phyloP scores from a whole-genome alignment of 2,888 invertebrate genomes.

The Urechis unicinctus region DNA sequence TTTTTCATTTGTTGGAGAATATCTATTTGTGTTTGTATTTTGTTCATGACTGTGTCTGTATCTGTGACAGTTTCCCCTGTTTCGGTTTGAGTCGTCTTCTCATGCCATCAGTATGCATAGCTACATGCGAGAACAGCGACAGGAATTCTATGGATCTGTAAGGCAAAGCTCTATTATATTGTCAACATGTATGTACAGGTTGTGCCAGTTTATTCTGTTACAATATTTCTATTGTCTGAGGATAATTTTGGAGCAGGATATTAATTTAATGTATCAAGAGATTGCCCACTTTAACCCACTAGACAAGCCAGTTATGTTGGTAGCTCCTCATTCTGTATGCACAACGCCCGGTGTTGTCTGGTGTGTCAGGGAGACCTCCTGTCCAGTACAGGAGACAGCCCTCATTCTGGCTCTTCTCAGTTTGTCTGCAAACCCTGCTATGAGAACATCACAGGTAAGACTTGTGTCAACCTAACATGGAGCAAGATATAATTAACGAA shows the following conservation, averaged over 20 bases:
- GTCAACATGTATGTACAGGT: background rate
- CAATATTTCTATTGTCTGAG: too few species aligned
- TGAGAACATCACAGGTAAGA: slow-evolving; percentile 52
- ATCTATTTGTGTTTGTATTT: too few species aligned
- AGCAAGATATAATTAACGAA: too few species aligned
- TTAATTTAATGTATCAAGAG: too few species aligned
- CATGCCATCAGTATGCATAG: slow-evolving; percentile 57
- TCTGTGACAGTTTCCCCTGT: slow-evolving; percentile 55
- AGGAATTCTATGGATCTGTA: slow-evolving; percentile 29
- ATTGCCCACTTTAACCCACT: too few species aligned
- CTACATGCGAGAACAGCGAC: slow-evolving; percentile 54
- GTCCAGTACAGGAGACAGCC: background rate
- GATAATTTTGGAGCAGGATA: too few species aligned
- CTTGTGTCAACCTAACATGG: too few species aligned
- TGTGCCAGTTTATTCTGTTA: too few species aligned
- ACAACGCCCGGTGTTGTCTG: background rate
- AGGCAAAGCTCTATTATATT: background rate
- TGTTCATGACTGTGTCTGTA: slow-evolving; percentile 31
- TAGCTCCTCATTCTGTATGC: too few species aligned
- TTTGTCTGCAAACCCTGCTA: slow-evolving; percentile 64
- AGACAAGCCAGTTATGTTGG: too few species aligned
- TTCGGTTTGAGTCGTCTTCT: slow-evolving; percentile 66
- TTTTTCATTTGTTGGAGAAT: too few species aligned
- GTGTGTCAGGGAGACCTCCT: background rate
- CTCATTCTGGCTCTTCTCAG: slow-evolving; percentile 53